Base-by-base conservation (phyloP, 2,888 invertebrate genomes). In the Pharmacophagus antenor region DNA sequence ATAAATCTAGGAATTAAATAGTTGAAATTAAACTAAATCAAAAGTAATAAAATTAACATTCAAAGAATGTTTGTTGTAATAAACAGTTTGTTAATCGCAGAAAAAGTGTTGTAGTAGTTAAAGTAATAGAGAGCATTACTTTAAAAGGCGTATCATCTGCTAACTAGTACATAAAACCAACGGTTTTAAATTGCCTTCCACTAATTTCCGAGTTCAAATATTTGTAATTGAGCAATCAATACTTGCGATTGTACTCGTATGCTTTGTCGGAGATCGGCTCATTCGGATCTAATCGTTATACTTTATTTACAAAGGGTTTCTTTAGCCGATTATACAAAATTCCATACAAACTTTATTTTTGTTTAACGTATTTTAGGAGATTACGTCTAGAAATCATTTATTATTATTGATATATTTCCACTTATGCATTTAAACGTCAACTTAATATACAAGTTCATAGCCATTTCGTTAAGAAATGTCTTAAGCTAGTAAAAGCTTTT, bases 191-290 rank as follows among this genome's bases (percentile, higher is more conserved):
- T 56, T 56, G 25, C 47, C 47, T 56, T 56, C 52, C 27, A 56
- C 51, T 25, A 47, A 37, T 48, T 51, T 55, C 27, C 20, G 47
- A 46, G 37, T 56, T 51, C 42, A 61, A 61, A 57, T 61, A 61
- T 61, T 61, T 56, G 61, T 53, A 48, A 61, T 56, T 46, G 52
- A 56, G 48, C 52, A 48, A 53, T 61, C 53, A 52, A 52, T 56
- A 20, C 41, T 47, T 25, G 25, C 56, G 15, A 56, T 61, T 56
- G 51, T n/a, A n/a, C n/a, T n/a, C n/a, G n/a, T 56, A 52, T 52
- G 48, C 56, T n/a, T 25, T 48, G 46, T 54, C 21, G 41, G 44
- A 53, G 42, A 53, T 53, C 61, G 42, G 61, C 52, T 53, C 47
- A 23, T 46, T 47, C 37, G 23, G 42, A 53, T 56, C 41, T 22